Percentiles rank a stretch among this genome's conserved stretches.
These are phyloP conservation scores for Hylomyscus alleni DNA, from an alignment of 2,797 vertebrate species.

Conservation along the genomic window DNA sequence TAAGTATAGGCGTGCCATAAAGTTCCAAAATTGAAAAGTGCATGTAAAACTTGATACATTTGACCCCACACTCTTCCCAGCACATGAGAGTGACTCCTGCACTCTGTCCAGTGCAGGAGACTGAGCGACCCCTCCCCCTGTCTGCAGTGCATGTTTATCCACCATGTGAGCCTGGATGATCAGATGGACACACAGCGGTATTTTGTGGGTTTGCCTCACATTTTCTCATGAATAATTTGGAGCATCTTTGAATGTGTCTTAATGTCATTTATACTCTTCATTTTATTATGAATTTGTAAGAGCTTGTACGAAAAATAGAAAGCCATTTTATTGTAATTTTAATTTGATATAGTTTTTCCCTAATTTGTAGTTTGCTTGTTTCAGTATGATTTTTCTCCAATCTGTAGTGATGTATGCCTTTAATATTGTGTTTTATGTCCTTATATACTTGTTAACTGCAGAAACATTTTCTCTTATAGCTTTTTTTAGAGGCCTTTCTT, in stretches of 20 bases:
- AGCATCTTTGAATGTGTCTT: neutral
- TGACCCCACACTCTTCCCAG: neutral
- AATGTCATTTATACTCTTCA: neutral
- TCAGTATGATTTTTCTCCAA: neutral
- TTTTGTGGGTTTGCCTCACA: neutral
- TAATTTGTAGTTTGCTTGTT: neutral
- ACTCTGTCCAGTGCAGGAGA: neutral
- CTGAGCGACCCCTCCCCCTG: neutral
- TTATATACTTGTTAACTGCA: neutral
- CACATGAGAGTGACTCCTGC: neutral
- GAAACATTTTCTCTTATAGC: neutral
- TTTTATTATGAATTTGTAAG: neutral
- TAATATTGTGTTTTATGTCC: neutral
- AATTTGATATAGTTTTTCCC: neutral
- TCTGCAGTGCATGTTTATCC: neutral
- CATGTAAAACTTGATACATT: neutral
- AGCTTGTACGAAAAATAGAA: neutral
- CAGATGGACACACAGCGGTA: neutral
- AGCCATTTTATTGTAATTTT: neutral
- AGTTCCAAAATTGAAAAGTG: neutral
- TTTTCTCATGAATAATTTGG: neutral
- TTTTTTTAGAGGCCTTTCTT: constrained; percentile 20
- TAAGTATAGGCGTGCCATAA: neutral
- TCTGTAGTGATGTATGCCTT: neutral
- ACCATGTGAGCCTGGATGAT: neutral